Evolutionary conservation across 1,140 invertebrate genomes (phyloP), one percentile per base, ranked within the genome.

Genomic region (Zaprionus ornatus): DNA sequence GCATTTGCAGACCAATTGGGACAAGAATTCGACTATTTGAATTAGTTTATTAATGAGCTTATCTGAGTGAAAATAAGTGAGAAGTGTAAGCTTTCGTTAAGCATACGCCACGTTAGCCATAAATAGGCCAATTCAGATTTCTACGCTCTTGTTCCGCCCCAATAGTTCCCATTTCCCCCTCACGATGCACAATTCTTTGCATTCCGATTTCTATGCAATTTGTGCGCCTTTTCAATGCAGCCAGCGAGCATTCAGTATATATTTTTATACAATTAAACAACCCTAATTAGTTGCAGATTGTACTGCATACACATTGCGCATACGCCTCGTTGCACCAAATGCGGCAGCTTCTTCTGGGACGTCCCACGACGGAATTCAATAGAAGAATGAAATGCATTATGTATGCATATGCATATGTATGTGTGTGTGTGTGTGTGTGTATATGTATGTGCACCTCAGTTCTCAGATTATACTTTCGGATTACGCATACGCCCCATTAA

Each of bases 381-480:
- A 55, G 61, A 69, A 69, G 48, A 69, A 63, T 70, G 21, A 48
- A 55, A 29, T n/a, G 61, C 55, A 17, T 17, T 13, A 19, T 50
- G 3, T 12, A 25, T 62, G 42, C 19, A 29, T 37, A 12, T 37
- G 35, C 7, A 37, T 17, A 5, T 2, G 40, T 40, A 4, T 37
- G 35, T 40, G 40, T 42, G n/a, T 42, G 40, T 6, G 37, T n/a
- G 29, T 29, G 13, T 40, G 23, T 40, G 40, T 42, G n/a, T 42
- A n/a, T 6, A 15, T n/a, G 29, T 29, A 7, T 40, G 23, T 56
- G 40, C 62, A 17, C 40, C 32, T 40, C 42, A 50, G 60, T 68
- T 68, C 35, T 21, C 55, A 61, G 60, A 74, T 68, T 80, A 76
- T 76, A 74, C 65, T 74, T 78, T 67, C 17, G 62, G 35, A 75